Evolutionary conservation across 2,888 invertebrate genomes (phyloP).

Genomic region (Mactromeris polynyma): DNA sequence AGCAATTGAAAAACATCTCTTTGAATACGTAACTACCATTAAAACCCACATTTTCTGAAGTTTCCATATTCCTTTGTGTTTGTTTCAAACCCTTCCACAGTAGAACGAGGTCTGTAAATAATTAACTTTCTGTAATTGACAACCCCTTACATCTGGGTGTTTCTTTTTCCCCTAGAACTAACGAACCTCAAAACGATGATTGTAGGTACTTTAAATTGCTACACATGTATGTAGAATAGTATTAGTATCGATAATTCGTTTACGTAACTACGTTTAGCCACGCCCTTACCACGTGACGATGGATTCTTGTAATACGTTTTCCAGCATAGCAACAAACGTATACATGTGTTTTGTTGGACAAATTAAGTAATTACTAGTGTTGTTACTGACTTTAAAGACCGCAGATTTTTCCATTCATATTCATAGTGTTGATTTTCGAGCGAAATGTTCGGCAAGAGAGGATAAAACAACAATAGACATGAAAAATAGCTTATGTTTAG

Average conservation of each 20-base stretch:
- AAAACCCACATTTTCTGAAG: neutral
- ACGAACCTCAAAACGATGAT: neutral
- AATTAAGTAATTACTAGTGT: neutral
- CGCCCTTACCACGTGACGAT: neutral
- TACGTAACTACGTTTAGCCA: neutral
- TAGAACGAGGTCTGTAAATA: neutral
- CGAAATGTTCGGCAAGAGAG: too few species aligned
- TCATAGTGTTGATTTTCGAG: too few species aligned
- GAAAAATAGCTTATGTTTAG: too few species aligned
- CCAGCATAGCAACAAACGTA: neutral
- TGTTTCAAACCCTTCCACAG: neutral
- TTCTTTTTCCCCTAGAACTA: neutral
- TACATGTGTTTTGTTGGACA: neutral
- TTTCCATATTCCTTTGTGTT: slow-evolving; percentile 3
- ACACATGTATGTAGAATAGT: neutral
- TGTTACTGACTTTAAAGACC: neutral
- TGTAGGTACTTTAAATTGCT: neutral
- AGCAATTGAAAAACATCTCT: neutral
- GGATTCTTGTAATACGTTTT: neutral
- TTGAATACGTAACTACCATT: neutral
- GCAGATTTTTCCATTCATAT: too few species aligned
- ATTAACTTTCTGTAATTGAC: slow-evolving; percentile 13
- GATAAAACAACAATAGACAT: too few species aligned
- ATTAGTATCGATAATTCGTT: neutral
- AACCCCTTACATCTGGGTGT: neutral